These are phyloP conservation scores for Hyposoter dolosus DNA, from an alignment of 2,888 invertebrate genomes.

Conservation along the genomic window DNA sequence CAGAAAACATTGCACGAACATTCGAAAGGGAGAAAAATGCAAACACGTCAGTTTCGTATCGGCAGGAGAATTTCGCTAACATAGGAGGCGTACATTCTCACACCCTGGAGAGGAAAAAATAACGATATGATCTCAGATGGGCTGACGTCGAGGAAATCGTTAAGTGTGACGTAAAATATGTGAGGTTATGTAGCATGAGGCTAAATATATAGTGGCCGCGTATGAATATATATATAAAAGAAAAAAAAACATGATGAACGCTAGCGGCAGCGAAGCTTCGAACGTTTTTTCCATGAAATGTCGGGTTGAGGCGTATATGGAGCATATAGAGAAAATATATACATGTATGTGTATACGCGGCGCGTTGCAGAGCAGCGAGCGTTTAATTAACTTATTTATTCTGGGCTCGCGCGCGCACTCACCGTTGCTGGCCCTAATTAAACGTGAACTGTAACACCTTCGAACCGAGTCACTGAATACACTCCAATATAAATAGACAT, in stretches of 20 bases:
- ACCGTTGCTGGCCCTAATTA: constrained; percentile 80
- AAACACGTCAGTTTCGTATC: constrained; percentile 50
- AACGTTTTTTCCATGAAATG: constrained; percentile 38
- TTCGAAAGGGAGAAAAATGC: constrained; percentile 6
- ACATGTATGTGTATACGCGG: background rate
- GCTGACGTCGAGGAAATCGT: constrained; percentile 64
- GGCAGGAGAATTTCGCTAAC: constrained; percentile 56
- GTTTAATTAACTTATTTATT: constrained; percentile 84
- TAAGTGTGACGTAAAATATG: constrained; percentile 59
- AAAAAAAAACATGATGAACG: constrained; percentile 7
- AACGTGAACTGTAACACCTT: constrained; percentile 83
- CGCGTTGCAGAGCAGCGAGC: constrained; percentile 42
- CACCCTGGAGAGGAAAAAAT: constrained; percentile 42
- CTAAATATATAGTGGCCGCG: constrained; percentile 24
- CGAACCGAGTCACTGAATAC: constrained; percentile 69
- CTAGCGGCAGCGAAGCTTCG: constrained; percentile 25
- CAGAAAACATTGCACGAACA: background rate
- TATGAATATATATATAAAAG: constrained; percentile 10
- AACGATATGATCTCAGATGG: constrained; percentile 62
- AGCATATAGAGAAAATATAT: background rate
- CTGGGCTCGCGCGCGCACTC: constrained; percentile 70
- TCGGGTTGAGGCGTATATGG: constrained; percentile 11
- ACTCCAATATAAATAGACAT: constrained; percentile 16
- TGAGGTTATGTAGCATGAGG: constrained; percentile 19
- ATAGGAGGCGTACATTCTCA: constrained; percentile 58